Evolutionary conservation across 2,888 invertebrate genomes (phyloP), one percentile per base, ranked within the genome.

Genomic region (Thecocarcelia acutangulata): DNA sequence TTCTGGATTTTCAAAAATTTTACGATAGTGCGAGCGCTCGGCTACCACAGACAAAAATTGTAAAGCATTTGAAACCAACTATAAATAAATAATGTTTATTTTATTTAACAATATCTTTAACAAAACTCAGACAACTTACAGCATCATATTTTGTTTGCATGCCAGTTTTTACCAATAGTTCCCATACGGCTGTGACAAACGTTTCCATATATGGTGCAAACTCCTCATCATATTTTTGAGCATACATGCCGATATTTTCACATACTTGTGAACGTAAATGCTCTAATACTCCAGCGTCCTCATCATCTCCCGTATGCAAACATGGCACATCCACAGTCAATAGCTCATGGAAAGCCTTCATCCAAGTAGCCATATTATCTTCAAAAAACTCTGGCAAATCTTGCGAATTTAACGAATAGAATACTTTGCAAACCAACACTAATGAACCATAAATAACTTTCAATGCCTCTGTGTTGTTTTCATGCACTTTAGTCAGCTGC

Each of bases 381-480:
- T 99, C 99, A 90, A 99, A 99, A 92, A 97, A 98, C 91, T 99
- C 99, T 0, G 99, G 99, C 85, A 99, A 92, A 91, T 99, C 99
- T 93, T 99, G 99, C 85, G 95, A 97, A 91, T 99, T 99, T 19
- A 99, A 93, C 0, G 98, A 98, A 91, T 97, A 97, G 92, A 99
- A 99, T 63, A 99, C 96, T 91, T 99, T 98, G 87, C 96, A 95
- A 75, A 98, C 95, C 28, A 98, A 92, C 21, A 96, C 94, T 42
- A 99, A 91, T 0, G 98, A 98, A 70, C 95, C 95, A 87, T 97
- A 98, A 84, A 98, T 96, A 4, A 97, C 93, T 89, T 94, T 94
- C 42, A 98, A 91, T 0, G 97, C 96, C 87, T 94, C 94, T 0
- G 93, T 93, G 90, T 98, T 97, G 86, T 93, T 93, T 2, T 94